Conservation (phyloP, 2,113 vertebrate genomes). For the Apus apus region DNA sequence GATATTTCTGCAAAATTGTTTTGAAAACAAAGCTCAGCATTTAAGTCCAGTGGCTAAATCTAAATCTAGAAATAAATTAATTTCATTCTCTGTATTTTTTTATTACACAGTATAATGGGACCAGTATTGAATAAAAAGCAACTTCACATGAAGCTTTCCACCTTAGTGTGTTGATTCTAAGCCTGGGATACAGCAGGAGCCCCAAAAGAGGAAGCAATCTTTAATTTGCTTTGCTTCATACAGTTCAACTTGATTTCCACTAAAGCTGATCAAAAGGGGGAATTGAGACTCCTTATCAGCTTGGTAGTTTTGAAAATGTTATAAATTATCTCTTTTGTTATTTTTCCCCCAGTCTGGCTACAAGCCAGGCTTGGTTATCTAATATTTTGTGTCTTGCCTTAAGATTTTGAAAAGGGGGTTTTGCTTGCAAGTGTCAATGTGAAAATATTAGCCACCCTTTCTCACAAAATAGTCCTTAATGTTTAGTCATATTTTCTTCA, state of each 20-base stretch:
- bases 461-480: neutral
- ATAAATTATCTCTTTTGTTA: neutral
- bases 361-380: neutral
- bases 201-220: neutral
- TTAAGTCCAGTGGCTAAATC: neutral
- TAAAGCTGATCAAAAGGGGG: neutral
- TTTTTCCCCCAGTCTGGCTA: neutral
- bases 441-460: neutral
- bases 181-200: neutral
- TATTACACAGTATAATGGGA: neutral
- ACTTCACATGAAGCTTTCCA: neutral
- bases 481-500: neutral
- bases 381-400: neutral
- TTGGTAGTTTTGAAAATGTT: neutral
- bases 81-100: neutral
- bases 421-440: neutral
- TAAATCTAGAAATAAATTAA: neutral
- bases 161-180: neutral
- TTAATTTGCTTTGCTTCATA: neutral
- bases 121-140: neutral
- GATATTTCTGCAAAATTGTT: neutral
- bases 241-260: neutral
- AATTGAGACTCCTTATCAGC: neutral
- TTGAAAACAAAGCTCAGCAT: neutral
- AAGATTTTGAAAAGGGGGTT: neutral